Percentiles rank a stretch among this genome's conserved stretches.
Evolutionary conservation across 2,113 vertebrate species (phyloP).

Genomic region (Polypterus senegalus): DNA sequence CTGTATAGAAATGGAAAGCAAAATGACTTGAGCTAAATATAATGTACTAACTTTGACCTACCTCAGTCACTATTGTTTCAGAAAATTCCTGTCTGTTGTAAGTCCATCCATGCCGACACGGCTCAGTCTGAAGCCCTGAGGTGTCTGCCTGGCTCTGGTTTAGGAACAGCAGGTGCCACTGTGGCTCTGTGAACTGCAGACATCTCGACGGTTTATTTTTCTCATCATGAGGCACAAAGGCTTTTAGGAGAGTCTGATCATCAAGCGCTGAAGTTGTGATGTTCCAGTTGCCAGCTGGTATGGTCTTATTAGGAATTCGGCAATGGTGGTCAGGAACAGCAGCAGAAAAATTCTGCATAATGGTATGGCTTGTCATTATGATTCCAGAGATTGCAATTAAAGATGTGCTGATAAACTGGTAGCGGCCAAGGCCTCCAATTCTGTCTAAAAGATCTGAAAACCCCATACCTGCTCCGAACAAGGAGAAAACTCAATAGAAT

Average conservation of each 20-base stretch:
- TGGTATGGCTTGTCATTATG: slow-evolving; percentile 40
- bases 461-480: slow-evolving; percentile 27
- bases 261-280: neutral
- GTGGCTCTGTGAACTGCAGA: slow-evolving; percentile 18
- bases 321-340: slow-evolving; percentile 29
- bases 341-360: slow-evolving; percentile 49
- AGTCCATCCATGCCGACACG: slow-evolving; percentile 36
- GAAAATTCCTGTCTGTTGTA: slow-evolving; percentile 34
- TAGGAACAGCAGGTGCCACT: slow-evolving; percentile 25
- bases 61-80: slow-evolving; percentile 41
- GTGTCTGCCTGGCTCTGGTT: slow-evolving; percentile 2
- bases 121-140: slow-evolving; percentile 10
- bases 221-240: slow-evolving; percentile 19
- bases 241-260: slow-evolving; percentile 11
- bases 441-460: slow-evolving; percentile 43
- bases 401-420: slow-evolving; percentile 26
- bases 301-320: slow-evolving; percentile 11
- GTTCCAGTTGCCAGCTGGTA: too few species aligned
- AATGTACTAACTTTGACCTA: slow-evolving; percentile 10
- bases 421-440: slow-evolving; percentile 39
- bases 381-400: slow-evolving; percentile 32
- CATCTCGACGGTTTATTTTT: neutral
- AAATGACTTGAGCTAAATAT: too few species aligned
- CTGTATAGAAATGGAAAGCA: too few species aligned
- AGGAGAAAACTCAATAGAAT: too few species aligned